Evolutionary conservation across 2,113 vertebrate genomes (phyloP), one percentile per base, ranked within the genome.

Genomic region (Limanda limanda): DNA sequence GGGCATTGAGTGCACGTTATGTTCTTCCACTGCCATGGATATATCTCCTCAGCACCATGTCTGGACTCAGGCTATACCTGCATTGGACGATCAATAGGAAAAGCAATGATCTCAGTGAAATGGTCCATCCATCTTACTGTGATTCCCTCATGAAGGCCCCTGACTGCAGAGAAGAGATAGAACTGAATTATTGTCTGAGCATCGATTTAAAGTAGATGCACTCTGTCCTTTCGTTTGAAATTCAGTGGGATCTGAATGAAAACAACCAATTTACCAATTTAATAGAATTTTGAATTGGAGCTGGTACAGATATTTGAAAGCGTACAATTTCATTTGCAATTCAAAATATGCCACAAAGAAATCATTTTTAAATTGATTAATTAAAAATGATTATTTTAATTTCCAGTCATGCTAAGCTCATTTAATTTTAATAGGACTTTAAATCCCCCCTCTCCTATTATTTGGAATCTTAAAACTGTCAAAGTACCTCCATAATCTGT

Each of bases 101-200:
- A 88, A 84, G 86, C 73, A 88, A 91, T 88, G 81, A 90, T 91
- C 82, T 81, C 35, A 45, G 83, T 79, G 82, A 90, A 91, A 91
- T 70, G 72, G 83, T 76, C 76, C 67, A 82, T 91, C 88, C 79
- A 76, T 91, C 89, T 89, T 65, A 59, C 68, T 74, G 81, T 82
- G 89, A 85, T 85, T 84, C 61, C 59, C 88, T 83, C 74, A 76
- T 60, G 25, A 77, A 69, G 71, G 56, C 21, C 14, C 55, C 62
- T 3, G 56, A 76, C 79, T 71, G 68, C 79, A 79, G 63, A 74
- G 71, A 65, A 65, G 61, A 80, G 81, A 77, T 86, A 52, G 75
- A 87, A 82, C 76, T 79, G 82, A 91, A 86, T 89, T 90, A 89
- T 89, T 77, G 76, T 81, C 78, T 57, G 60, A 54, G 61, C 79